Conservation (phyloP, 2,797 vertebrate species). For the Antennarius maculatus region DNA sequence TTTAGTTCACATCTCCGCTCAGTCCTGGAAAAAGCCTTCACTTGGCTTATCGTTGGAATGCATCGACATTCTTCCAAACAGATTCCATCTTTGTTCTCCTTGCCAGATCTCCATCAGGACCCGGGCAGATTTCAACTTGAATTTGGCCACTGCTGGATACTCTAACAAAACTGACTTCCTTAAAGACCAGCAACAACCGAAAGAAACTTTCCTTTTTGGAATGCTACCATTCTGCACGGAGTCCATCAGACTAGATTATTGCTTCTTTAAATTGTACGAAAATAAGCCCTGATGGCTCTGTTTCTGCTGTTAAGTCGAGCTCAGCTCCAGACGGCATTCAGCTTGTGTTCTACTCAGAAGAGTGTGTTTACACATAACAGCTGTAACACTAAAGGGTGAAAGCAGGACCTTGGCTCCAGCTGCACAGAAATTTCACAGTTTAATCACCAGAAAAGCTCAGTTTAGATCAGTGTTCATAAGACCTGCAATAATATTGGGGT, state of each 20-base stretch:
- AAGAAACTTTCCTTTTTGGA: neutral
- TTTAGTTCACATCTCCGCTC: neutral
- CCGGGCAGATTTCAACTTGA: neutral
- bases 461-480: neutral
- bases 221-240: neutral
- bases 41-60: constrained; percentile 66
- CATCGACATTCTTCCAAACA: constrained; percentile 69
- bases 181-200: neutral
- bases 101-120: constrained; percentile 38
- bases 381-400: constrained; percentile 22
- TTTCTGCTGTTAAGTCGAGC: neutral
- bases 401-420: constrained; percentile 29
- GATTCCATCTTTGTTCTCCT: constrained; percentile 61
- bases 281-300: no score
- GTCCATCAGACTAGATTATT: neutral
- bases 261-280: no score
- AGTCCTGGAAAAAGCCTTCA: constrained; percentile 16
- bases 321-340: neutral
- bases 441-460: constrained; percentile 15
- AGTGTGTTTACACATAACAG: constrained; percentile 40
- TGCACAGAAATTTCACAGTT: neutral
- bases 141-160: constrained; percentile 4
- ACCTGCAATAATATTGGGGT: neutral
- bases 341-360: constrained; percentile 2
- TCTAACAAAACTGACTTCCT: neutral